phyloP scores from a whole-genome alignment of 2,888 invertebrate genomes.

The Pheosia tremula region DNA sequence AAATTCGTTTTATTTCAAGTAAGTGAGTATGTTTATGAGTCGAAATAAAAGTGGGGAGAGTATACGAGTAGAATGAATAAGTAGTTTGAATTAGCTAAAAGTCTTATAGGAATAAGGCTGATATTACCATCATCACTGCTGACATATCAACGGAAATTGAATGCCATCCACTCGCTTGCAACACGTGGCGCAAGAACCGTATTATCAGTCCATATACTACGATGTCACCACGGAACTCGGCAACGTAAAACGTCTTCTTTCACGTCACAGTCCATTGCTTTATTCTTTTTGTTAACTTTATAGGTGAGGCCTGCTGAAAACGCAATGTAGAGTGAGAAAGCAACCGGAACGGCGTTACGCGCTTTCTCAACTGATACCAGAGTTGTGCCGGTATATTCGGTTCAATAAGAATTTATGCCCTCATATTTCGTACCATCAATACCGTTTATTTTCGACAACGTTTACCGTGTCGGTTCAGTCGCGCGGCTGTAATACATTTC shows the following conservation, averaged over 20 bases:
- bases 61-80: too few species aligned
- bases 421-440: slow-evolving; percentile 59
- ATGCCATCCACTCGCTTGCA: slow-evolving; percentile 23
- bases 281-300: slow-evolving; percentile 21
- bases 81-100: background rate
- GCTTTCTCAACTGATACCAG: slow-evolving; percentile 32
- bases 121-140: slow-evolving; percentile 20
- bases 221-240: slow-evolving; percentile 12
- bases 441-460: slow-evolving; percentile 54
- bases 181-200: slow-evolving; percentile 25
- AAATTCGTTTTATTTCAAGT: too few species aligned
- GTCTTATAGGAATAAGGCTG: background rate
- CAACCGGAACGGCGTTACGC: slow-evolving; percentile 25
- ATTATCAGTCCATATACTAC: slow-evolving; percentile 11
- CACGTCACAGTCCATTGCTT: slow-evolving; percentile 27
- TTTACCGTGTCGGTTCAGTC: slow-evolving; percentile 52
- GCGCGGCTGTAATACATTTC: slow-evolving; percentile 43
- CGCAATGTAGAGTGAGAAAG: slow-evolving; percentile 40
- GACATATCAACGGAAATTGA: slow-evolving; percentile 33
- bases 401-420: slow-evolving; percentile 53
- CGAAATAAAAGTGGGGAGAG: too few species aligned
- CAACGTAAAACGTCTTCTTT: slow-evolving; percentile 11
- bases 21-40: too few species aligned
- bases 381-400: slow-evolving; percentile 39
- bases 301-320: slow-evolving; percentile 26